These are phyloP conservation scores for Hirtodrosophila trivittata DNA, from an alignment of 2,888 invertebrate species.

Conservation along the genomic window DNA sequence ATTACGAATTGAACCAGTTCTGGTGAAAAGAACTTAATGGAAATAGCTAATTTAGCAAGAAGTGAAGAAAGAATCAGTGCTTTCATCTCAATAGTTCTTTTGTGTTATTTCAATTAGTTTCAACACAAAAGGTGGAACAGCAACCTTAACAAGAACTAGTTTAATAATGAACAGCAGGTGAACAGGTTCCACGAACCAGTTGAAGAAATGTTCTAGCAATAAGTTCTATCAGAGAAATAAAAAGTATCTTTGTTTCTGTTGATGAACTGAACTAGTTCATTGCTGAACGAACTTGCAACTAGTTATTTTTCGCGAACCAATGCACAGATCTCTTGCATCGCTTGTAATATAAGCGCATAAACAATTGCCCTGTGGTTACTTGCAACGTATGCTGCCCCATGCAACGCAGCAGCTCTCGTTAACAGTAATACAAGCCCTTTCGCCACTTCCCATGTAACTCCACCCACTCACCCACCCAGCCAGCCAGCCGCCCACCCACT, in stretches of 20 bases:
- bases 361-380: constrained; percentile 46
- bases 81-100: no score
- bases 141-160: no score
- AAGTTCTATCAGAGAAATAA: no score
- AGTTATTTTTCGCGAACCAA: constrained; percentile 9
- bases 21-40: no score
- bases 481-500: not conserved
- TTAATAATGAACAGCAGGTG: no score
- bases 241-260: no score
- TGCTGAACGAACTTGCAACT: constrained; percentile 9
- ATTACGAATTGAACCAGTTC: not conserved
- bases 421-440: not conserved
- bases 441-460: not conserved
- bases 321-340: not conserved
- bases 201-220: no score
- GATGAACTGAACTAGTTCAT: constrained; percentile 43
- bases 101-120: no score
- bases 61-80: no score
- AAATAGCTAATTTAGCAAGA: no score
- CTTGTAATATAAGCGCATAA: constrained; percentile 45
- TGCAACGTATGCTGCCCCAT: constrained; percentile 9
- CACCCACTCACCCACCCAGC: not conserved
- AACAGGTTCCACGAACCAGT: no score
- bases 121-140: no score
- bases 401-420: not conserved